Conservation (phyloP, 1,140 invertebrate genomes). For the Pectinophora gossypiella region DNA sequence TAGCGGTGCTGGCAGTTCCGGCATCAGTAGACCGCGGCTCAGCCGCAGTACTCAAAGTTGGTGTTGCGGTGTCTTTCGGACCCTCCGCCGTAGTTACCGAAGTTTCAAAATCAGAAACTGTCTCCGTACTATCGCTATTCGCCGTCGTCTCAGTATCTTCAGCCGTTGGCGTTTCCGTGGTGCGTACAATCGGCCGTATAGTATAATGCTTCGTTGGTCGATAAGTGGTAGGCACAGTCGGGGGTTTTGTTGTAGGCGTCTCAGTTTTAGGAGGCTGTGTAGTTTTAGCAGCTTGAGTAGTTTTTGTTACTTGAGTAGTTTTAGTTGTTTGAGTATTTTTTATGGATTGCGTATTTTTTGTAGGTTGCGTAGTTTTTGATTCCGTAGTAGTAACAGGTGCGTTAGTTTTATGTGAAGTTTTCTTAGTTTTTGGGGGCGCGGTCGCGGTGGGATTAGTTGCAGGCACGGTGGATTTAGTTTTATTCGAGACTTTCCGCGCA, state of each 20-base stretch:
- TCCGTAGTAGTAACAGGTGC: constrained; percentile 34
- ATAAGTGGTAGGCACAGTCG: constrained; percentile 41
- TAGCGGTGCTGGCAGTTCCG: constrained; percentile 42
- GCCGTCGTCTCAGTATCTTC: constrained; percentile 57
- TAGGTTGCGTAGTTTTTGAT: constrained; percentile 20
- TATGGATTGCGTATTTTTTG: constrained; percentile 34
- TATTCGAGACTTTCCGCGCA: constrained; percentile 54
- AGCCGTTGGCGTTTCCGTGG: constrained; percentile 49
- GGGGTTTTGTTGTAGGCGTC: constrained; percentile 31
- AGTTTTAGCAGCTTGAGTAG: constrained; percentile 40
- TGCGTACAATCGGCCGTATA: constrained; percentile 57
- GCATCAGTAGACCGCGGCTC: constrained; percentile 50
- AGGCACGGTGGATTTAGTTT: constrained; percentile 59
- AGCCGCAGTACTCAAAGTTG: constrained; percentile 40
- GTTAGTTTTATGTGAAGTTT: constrained; percentile 39
- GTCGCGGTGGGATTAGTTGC: constrained; percentile 40
- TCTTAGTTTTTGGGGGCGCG: constrained; percentile 53
- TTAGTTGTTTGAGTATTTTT: constrained; percentile 50
- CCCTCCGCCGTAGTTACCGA: constrained; percentile 43
- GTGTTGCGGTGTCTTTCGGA: constrained; percentile 38
- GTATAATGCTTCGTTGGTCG: constrained; percentile 68
- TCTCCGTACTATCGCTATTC: constrained; percentile 54
- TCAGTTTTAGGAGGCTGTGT: constrained; percentile 17
- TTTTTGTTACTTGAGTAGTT: constrained; percentile 34
- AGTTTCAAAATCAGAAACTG: constrained; percentile 47